Evolutionary conservation across 2,888 invertebrate genomes (phyloP).

Genomic region (Allolobophora icterica): DNA sequence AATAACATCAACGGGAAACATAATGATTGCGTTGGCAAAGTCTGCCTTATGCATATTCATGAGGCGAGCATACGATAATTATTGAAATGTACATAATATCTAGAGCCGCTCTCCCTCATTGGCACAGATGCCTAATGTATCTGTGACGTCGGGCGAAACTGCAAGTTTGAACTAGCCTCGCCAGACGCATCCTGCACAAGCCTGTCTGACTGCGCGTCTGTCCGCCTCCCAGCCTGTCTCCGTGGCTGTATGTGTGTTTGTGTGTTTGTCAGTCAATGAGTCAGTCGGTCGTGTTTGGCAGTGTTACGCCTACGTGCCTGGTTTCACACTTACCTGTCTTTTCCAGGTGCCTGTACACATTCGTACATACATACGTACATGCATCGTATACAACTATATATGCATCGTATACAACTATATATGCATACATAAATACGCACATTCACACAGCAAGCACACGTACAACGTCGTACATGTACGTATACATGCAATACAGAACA

Average conservation of each 20-base stretch:
- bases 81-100: background rate
- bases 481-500: too few relatives aligned
- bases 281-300: background rate
- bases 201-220: background rate
- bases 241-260: too few relatives aligned
- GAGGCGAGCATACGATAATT: background rate
- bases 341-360: background rate
- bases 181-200: background rate
- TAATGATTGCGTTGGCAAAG: background rate
- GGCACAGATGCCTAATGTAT: background rate
- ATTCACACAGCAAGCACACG: background rate
- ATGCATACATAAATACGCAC: background rate
- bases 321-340: background rate
- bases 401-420: background rate
- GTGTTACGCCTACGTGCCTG: background rate
- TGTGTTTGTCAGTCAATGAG: background rate
- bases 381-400: background rate
- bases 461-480: background rate
- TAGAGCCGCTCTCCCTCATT: background rate
- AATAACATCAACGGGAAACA: background rate
- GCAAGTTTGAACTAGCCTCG: background rate
- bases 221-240: background rate
- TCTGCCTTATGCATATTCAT: slow-evolving; percentile 4
- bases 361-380: background rate
- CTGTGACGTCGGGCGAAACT: background rate